Evolutionary conservation across 2,797 vertebrate genomes (phyloP).

Genomic region (Acipenser oxyrinchus): DNA sequence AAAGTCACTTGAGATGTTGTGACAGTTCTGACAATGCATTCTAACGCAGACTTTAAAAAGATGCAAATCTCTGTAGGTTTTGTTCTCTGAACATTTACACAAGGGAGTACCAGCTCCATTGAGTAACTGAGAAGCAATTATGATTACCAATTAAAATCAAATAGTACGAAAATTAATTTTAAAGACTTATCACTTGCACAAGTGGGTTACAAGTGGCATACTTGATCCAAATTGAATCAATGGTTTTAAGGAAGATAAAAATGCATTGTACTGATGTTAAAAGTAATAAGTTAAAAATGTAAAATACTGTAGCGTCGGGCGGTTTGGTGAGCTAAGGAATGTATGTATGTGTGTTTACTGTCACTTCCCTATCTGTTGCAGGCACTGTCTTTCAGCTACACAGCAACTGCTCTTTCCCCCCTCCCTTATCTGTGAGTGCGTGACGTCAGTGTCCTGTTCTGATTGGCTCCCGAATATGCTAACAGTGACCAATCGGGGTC

Average conservation of each 20-base stretch:
- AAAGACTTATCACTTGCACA: neutral
- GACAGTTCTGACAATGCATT: neutral
- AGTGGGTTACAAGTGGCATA: neutral
- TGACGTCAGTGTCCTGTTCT: too few species aligned
- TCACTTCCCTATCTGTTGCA: too few species aligned
- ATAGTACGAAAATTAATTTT: neutral
- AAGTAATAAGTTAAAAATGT: neutral
- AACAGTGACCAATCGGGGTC: too few species aligned
- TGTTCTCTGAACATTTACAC: neutral
- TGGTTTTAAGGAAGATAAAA: neutral
- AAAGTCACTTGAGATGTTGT: constrained; percentile 9
- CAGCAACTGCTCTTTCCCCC: too few species aligned
- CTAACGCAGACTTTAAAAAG: neutral
- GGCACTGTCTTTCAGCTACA: too few species aligned
- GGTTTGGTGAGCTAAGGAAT: too few species aligned
- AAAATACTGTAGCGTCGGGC: neutral
- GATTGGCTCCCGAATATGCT: too few species aligned
- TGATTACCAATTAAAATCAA: neutral
- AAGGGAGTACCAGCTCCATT: neutral
- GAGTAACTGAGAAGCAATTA: neutral
- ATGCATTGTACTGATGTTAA: neutral
- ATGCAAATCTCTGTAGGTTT: neutral
- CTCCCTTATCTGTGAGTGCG: too few species aligned
- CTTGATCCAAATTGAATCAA: neutral
- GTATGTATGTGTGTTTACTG: too few species aligned